phyloP scores from a whole-genome alignment of 2,113 vertebrate genomes.

The Gila orcuttii region DNA sequence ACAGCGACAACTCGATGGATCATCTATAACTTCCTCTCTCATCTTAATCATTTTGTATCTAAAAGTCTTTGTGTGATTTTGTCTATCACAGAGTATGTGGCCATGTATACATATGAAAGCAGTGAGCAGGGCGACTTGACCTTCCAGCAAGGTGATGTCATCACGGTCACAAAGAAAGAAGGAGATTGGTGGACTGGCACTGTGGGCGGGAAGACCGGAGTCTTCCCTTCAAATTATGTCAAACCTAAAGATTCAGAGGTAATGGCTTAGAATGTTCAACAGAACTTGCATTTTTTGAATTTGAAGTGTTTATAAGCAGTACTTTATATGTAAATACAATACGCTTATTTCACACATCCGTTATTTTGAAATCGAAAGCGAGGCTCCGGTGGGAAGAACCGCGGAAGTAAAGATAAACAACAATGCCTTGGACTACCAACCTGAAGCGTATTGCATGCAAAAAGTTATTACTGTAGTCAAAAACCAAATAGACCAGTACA shows the following conservation, averaged over 20 bases:
- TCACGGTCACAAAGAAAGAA: slow-evolving; percentile 95
- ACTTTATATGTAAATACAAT: neutral
- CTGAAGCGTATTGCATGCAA: neutral
- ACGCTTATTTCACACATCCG: no score
- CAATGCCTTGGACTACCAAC: no score
- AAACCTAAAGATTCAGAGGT: slow-evolving; percentile 96
- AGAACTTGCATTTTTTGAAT: neutral
- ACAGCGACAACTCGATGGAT: neutral
- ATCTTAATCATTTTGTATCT: neutral
- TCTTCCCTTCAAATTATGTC: slow-evolving; percentile 99
- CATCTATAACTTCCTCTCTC: neutral
- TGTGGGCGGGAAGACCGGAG: slow-evolving; percentile 89
- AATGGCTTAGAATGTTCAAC: neutral
- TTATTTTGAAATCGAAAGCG: no score
- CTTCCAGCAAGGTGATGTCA: slow-evolving; percentile 97
- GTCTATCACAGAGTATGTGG: slow-evolving; percentile 87
- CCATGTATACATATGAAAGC: slow-evolving; percentile 99
- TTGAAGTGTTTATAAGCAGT: neutral
- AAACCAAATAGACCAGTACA: neutral
- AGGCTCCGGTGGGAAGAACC: no score
- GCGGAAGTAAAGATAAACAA: no score
- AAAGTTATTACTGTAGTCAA: neutral
- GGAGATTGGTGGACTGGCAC: slow-evolving; percentile 99
- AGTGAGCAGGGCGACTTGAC: slow-evolving; percentile 97
- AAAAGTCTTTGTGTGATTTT: slow-evolving; percentile 16